Conservation (phyloP, 2,797 vertebrate genomes). For the Dallia pectoralis region DNA sequence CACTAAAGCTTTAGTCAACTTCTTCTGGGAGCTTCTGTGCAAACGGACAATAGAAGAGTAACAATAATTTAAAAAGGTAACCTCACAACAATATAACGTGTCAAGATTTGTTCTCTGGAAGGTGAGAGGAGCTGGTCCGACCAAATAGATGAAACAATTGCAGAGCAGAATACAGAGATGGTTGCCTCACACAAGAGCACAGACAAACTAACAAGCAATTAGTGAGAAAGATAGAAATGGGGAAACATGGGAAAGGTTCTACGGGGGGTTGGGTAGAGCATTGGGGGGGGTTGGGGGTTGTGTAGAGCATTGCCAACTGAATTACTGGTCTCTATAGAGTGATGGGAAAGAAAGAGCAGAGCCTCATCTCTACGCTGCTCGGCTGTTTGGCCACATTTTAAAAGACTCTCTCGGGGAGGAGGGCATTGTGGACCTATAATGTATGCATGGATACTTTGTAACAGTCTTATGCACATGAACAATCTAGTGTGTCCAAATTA, state of each 20-base stretch:
- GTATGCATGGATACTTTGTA: constrained; percentile 7
- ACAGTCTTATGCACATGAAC: constrained; percentile 11
- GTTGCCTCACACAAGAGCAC: constrained; percentile 3
- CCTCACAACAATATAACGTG: not conserved
- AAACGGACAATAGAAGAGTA: not conserved
- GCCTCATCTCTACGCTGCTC: not conserved
- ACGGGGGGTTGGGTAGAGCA: not conserved
- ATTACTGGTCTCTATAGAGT: constrained; percentile 30
- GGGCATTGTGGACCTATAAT: not conserved
- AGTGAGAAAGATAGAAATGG: not conserved
- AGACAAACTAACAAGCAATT: not conserved
- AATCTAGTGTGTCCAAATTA: not conserved
- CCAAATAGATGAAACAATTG: not conserved
- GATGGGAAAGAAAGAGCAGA: not conserved
- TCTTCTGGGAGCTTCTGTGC: not conserved
- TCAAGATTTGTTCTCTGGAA: not conserved
- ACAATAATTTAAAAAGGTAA: not conserved
- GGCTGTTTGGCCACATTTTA: not conserved
- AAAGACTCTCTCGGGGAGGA: not conserved
- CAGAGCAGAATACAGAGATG: not conserved
- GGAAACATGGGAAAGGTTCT: not conserved
- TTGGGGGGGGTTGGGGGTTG: not conserved
- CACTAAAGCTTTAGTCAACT: not conserved
- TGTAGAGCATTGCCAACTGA: constrained; percentile 13
- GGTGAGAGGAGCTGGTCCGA: constrained; percentile 11